phyloP scores from a whole-genome alignment of 1,140 invertebrate species.

The Geopemphigus sp. region DNA sequence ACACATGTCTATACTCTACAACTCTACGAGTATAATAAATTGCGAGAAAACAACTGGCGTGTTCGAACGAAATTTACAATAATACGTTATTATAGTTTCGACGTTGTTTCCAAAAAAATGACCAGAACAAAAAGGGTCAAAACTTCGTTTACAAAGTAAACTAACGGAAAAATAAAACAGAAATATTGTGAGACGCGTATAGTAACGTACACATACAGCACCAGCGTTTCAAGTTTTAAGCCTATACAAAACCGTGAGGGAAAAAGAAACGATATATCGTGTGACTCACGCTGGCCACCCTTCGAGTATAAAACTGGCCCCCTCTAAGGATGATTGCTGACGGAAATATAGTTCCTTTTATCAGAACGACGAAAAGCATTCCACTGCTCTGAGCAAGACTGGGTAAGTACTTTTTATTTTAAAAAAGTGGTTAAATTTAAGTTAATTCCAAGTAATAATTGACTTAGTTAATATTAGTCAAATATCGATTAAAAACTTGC shows the following conservation, averaged over 20 bases:
- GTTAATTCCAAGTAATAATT: too few relatives aligned
- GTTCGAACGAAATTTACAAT: neutral
- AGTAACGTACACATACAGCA: too few relatives aligned
- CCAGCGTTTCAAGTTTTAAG: neutral
- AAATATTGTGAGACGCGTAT: too few relatives aligned
- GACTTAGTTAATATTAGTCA: too few relatives aligned
- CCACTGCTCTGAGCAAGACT: too few relatives aligned
- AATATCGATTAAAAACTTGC: too few relatives aligned
- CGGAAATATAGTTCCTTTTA: constrained; percentile 21
- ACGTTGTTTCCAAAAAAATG: neutral
- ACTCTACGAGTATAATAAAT: neutral
- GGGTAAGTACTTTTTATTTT: too few relatives aligned
- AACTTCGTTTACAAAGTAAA: neutral
- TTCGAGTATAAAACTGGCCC: neutral
- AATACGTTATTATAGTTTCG: too few relatives aligned
- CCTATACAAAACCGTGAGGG: neutral
- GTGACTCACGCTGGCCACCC: constrained; percentile 37
- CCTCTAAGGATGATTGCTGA: neutral
- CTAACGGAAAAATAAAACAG: neutral
- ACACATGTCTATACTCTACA: neutral
- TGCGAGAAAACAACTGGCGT: neutral
- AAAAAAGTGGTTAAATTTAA: too few relatives aligned
- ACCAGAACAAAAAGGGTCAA: neutral
- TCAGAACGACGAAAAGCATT: constrained; percentile 13
- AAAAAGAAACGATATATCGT: constrained; percentile 22